Conservation (phyloP, 2,888 invertebrate genomes). For the Andrena flavipes region DNA sequence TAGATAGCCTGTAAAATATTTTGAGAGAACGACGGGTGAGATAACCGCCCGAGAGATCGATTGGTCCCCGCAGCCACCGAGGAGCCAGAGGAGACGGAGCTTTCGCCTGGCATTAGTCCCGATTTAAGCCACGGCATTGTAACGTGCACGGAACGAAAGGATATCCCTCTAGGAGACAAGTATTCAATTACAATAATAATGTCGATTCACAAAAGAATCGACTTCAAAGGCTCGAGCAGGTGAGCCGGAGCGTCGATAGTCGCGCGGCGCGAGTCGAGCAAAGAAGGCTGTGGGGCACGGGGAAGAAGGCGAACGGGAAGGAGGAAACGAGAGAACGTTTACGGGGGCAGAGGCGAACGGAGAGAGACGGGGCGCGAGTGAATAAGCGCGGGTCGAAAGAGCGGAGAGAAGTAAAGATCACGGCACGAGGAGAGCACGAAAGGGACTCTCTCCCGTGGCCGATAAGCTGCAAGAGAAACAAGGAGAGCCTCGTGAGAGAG, state of each 20-base stretch:
- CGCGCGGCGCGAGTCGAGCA: constrained; percentile 34
- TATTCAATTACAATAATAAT: constrained; percentile 80
- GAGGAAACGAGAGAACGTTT: constrained; percentile 30
- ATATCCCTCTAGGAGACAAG: constrained; percentile 74
- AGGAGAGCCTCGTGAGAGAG: constrained; percentile 44
- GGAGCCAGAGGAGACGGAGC: constrained; percentile 1
- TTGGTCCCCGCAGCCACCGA: neutral
- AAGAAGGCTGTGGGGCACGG: constrained; percentile 9
- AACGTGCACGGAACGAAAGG: constrained; percentile 62
- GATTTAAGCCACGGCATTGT: constrained; percentile 62
- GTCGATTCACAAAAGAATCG: constrained; percentile 76
- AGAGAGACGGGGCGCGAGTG: constrained; percentile 26
- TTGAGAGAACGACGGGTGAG: constrained; percentile 29
- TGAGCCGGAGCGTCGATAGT: constrained; percentile 66
- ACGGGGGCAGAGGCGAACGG: constrained; percentile 18
- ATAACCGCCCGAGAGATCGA: constrained; percentile 25
- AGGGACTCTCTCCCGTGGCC: constrained; percentile 50
- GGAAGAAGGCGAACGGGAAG: constrained; percentile 5
- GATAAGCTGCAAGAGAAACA: constrained; percentile 57
- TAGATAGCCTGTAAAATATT: constrained; percentile 47
- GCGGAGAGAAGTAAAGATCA: constrained; percentile 68
- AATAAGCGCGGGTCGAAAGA: constrained; percentile 67
- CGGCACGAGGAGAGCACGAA: constrained; percentile 61
- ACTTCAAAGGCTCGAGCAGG: constrained; percentile 76
- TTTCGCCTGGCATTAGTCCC: constrained; percentile 55